Evolutionary conservation across 2,797 vertebrate species (phyloP), one percentile per base, ranked within the genome.

Genomic region (Acanthurus leucopareius): DNA sequence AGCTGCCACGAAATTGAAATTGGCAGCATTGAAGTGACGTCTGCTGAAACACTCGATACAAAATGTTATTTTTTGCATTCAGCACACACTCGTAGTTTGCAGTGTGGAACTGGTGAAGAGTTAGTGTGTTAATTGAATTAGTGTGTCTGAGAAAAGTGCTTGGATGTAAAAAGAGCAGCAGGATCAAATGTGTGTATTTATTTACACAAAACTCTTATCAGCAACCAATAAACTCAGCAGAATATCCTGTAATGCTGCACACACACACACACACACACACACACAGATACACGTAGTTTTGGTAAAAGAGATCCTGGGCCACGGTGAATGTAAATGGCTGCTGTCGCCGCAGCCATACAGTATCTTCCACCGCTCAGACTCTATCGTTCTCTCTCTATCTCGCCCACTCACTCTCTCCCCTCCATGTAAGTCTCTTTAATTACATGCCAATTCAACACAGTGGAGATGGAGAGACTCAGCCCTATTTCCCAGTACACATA

Each of bases 401-500:
- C 45, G 1, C 40, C 10, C 76, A 2, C 10, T 54, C 56, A 3
- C 66, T 47, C 74, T 53, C 69, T 71, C 61, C 75, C 48, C 69
- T 45, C 54, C 73, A 71, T 72, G 56, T 77, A 77, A 49, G 82
- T 76, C 79, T 86, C 86, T 91, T 93, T 95, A 95, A 95, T 94
- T 92, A 92, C 89, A 86, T 84, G 87, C 82, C 86, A 84, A 80
- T 91, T 90, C 80, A 85, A 82, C 75, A 77, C 84, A 52, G 84
- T 52, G 73, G 76, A 81, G 81, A 86, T 84, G 72, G 79, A 80
- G 82, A 77, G 83, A 83, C 79, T 83, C 59, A 9, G 73, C 60
- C 80, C 69, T 65, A 61, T 85, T 86, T 88, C 78, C 69, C 68
- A 71, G 72, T 67, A 64, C 71, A 73, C 78, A 68, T 65, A 54